A percentile compares a stretch with the other conserved stretches of the same genome.
phyloP scores from a whole-genome alignment of 1,140 invertebrate genomes.

The Drosophila pandora region DNA sequence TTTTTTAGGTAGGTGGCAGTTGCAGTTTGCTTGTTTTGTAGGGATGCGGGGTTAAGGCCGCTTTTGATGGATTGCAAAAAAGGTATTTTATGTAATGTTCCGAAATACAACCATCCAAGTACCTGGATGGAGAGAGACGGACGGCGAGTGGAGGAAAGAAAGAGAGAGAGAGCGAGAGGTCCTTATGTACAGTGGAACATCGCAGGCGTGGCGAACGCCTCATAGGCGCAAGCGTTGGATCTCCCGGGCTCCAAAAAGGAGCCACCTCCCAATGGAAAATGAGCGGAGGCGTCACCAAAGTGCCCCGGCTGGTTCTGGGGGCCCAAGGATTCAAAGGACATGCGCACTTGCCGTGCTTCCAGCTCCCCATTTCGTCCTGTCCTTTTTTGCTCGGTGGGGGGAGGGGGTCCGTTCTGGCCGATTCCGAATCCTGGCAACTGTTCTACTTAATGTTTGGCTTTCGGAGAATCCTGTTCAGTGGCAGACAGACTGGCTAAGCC shows the following conservation, averaged over 20 bases:
- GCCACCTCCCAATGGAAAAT: conserved; percentile 72
- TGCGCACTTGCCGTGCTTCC: conserved; percentile 16
- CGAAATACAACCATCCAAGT: conserved; percentile 1
- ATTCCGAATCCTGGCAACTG: conserved; percentile 61
- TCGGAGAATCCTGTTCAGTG: conserved; percentile 71
- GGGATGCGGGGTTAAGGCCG: conserved; percentile 21
- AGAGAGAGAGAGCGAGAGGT: conserved; percentile 15
- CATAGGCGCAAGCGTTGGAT: conserved; percentile 78
- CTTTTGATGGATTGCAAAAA: conserved; percentile 76
- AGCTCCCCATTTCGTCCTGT: not conserved
- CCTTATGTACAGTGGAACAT: conserved; percentile 39
- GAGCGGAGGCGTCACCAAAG: conserved; percentile 64
- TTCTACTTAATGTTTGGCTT: conserved; percentile 70
- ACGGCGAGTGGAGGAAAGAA: conserved; percentile 2
- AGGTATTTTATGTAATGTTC: conserved; percentile 72
- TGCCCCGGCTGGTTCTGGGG: conserved; percentile 56
- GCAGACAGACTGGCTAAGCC: conserved; percentile 45
- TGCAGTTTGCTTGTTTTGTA: not conserved
- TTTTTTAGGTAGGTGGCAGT: conserved; percentile 1
- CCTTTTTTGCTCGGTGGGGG: not conserved
- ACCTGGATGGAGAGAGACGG: not conserved
- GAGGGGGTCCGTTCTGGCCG: not conserved
- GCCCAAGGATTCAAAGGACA: conserved; percentile 6
- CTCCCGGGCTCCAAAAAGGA: conserved; percentile 33
- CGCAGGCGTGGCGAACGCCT: conserved; percentile 59